Evolutionary conservation across 2,888 invertebrate species (phyloP).

Genomic region (Sarcophaga carnaria): DNA sequence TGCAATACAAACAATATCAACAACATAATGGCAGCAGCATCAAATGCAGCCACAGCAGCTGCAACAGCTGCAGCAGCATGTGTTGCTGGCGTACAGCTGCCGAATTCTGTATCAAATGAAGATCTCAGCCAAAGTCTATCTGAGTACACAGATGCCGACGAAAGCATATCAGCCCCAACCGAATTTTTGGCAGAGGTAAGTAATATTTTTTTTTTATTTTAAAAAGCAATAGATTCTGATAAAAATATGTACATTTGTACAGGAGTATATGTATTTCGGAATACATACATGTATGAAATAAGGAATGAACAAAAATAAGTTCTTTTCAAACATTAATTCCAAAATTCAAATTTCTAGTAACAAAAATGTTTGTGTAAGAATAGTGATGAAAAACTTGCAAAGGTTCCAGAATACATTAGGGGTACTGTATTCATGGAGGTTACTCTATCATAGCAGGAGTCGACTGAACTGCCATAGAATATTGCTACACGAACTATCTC

Average conservation of each 20-base stretch:
- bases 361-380: no score
- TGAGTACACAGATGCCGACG: conserved; percentile 88
- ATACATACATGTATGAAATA: no score
- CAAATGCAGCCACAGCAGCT: conserved; percentile 72
- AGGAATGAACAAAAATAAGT: no score
- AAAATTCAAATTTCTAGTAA: no score
- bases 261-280: background rate
- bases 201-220: background rate
- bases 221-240: background rate
- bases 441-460: no score
- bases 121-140: conserved; percentile 84
- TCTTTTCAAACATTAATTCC: no score
- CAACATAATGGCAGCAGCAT: conserved; percentile 73
- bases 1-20: conserved; percentile 62
- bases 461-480: no score
- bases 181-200: conserved; percentile 89
- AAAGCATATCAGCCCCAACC: conserved; percentile 88
- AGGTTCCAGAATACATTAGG: no score
- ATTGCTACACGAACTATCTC: no score
- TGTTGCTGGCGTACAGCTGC: conserved; percentile 70
- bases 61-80: conserved; percentile 48
- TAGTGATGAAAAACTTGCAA: no score
- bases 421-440: no score
- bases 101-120: conserved; percentile 83
- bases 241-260: background rate